Conservation (phyloP, 2,113 vertebrate species). For the Pogonocichla stellata region DNA sequence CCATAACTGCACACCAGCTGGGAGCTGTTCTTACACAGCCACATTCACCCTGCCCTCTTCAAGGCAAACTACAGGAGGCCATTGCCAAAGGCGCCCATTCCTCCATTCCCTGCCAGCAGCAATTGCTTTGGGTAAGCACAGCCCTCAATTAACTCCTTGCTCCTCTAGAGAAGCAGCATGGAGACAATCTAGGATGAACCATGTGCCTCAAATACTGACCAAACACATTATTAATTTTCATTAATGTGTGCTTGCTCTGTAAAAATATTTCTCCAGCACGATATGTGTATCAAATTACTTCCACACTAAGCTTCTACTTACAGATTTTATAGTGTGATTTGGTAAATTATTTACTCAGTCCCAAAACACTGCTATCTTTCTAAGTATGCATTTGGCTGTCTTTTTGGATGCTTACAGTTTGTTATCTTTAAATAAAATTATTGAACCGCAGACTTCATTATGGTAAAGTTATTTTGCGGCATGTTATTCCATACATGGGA, state of each 20-base stretch:
- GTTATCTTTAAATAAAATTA: neutral
- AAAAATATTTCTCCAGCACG: neutral
- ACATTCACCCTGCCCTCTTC: fast-evolving
- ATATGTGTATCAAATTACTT: neutral
- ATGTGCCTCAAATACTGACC: neutral
- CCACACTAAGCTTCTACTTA: neutral
- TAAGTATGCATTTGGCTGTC: neutral
- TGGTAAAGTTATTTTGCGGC: neutral
- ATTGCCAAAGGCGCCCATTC: neutral
- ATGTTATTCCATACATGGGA: neutral
- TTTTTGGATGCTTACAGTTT: neutral
- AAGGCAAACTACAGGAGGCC: neutral
- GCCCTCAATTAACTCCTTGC: neutral
- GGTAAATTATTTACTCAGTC: neutral
- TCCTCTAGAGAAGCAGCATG: neutral
- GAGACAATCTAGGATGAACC: neutral
- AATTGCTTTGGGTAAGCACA: neutral
- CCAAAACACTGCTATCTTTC: neutral
- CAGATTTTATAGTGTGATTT: neutral
- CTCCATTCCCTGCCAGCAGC: neutral
- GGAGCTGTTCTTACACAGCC: neutral
- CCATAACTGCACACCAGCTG: neutral
- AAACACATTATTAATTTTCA: neutral
- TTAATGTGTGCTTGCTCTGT: neutral
- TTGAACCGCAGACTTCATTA: neutral